Evolutionary conservation across 2,797 vertebrate species (phyloP), one percentile per base, ranked within the genome.

Genomic region (Taenioides sp.): DNA sequence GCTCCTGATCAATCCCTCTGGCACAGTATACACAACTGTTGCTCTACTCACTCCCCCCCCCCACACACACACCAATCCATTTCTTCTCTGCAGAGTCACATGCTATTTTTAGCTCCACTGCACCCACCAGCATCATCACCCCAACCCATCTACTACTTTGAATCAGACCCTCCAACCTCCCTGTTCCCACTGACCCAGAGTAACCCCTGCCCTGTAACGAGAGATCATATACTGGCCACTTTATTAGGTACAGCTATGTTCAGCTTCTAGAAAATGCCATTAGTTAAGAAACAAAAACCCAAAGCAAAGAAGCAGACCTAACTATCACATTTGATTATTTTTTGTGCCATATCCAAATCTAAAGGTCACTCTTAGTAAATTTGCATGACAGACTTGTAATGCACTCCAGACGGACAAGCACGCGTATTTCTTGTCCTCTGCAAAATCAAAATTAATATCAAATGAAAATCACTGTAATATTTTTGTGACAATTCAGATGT

Each of bases 81-180:
- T 54, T 77, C 66, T 74, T 78, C 73, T 86, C 82, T 86, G 80
- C 86, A 82, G 86, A 87, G 79, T 70, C 87, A 71, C 7, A 4
- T 22, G 82, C 86, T 93, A 93, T 92, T 92, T 92, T 89, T 90
- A 92, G 88, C 77, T 23, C 67, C 69, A 62, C 82, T 79, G 71
- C 82, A 72, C 70, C 75, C 76, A 73, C 59, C 71, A 54, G 59
- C 70, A 72, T 40, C 71, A 63, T 59, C 59, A 61, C 59, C 59
- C 54, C 59, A 73, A 69, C 69, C 73, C 83, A 77, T 87, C 75
- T 77, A 74, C 50, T 79, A 76, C 73, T 76, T 78, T 78, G 67
- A 74, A 52, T 84, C 72, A 83, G 78, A 80, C 79, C 73, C 65
- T 80, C 67, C 72, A 80, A 81, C 60, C 78, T 75, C 62, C 81